Evolutionary conservation across 2,888 invertebrate species (phyloP).

Genomic region (Ophioninae sp.): DNA sequence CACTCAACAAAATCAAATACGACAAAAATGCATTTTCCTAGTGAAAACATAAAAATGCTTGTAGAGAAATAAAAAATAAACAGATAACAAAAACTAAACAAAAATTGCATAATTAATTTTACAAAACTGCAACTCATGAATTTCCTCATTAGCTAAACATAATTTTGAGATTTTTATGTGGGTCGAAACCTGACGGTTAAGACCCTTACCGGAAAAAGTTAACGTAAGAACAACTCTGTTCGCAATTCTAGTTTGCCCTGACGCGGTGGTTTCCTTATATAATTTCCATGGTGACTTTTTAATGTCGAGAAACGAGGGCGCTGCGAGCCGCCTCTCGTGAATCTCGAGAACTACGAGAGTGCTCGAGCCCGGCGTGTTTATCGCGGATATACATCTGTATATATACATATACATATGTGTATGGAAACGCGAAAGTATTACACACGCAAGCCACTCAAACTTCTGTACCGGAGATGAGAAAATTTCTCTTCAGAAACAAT

Average conservation of each 20-base stretch:
- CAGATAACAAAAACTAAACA: neutral
- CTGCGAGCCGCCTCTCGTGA: slow-evolving; percentile 33
- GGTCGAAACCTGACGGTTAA: slow-evolving; percentile 72
- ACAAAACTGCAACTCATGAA: neutral
- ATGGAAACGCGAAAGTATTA: slow-evolving; percentile 17
- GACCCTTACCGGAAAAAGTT: slow-evolving; percentile 78
- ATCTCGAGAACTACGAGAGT: slow-evolving; percentile 15
- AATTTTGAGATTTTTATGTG: slow-evolving; percentile 56
- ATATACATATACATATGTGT: neutral
- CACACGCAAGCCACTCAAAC: slow-evolving; percentile 17
- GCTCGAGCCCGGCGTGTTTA: neutral
- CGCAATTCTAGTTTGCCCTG: slow-evolving; percentile 41
- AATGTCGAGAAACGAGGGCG: slow-evolving; percentile 57
- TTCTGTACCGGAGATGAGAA: neutral
- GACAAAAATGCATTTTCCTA: neutral
- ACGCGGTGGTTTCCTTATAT: slow-evolving; percentile 14
- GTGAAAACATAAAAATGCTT: neutral
- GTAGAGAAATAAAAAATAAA: neutral
- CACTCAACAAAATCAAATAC: neutral
- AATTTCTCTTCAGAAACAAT: slow-evolving; percentile 11
- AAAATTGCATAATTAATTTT: neutral
- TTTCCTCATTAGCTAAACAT: neutral
- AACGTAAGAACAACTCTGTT: slow-evolving; percentile 74
- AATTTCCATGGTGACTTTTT: neutral
- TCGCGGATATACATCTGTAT: neutral